Evolutionary conservation across 1,140 invertebrate species (phyloP).

Genomic region (Zaprionus nigranus): DNA sequence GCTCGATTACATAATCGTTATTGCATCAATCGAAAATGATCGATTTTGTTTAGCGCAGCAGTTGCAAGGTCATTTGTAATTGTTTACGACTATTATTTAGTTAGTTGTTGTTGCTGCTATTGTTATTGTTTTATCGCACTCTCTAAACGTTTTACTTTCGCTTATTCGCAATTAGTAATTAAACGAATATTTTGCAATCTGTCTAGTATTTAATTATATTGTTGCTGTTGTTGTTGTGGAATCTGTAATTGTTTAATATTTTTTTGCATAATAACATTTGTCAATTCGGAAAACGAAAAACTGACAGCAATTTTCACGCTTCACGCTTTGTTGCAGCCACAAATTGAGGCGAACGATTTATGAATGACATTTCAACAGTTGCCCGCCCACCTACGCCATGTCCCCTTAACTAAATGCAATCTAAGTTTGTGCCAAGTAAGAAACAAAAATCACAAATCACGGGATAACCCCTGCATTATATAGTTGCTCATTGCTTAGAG

Average conservation of each 20-base stretch:
- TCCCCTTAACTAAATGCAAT: not conserved
- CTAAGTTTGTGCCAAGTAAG: not conserved
- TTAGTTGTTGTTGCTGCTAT: conserved; percentile 17
- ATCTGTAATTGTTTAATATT: conserved; percentile 11
- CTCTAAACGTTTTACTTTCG: conserved; percentile 57
- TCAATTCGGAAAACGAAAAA: conserved; percentile 7
- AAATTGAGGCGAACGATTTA: conserved; percentile 35
- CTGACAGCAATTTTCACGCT: conserved; percentile 34
- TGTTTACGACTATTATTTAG: conserved; percentile 16
- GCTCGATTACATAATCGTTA: conserved; percentile 11
- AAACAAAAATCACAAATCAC: too few species aligned
- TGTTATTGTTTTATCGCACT: conserved; percentile 36
- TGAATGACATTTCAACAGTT: conserved; percentile 15
- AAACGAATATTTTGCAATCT: conserved; percentile 30
- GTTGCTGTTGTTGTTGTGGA: not conserved
- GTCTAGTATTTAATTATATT: conserved; percentile 9
- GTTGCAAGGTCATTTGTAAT: conserved; percentile 49
- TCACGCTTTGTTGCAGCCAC: conserved; percentile 18
- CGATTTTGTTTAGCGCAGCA: conserved; percentile 40
- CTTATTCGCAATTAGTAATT: conserved; percentile 51
- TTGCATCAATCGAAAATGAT: conserved; percentile 50
- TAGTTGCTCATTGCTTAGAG: not conserved
- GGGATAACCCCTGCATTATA: not conserved
- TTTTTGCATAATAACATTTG: conserved; percentile 31
- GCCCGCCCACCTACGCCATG: not conserved